These are phyloP conservation scores for Gallinago nigripennis DNA, from an alignment of 2,797 vertebrate genomes.

Conservation along the genomic window DNA sequence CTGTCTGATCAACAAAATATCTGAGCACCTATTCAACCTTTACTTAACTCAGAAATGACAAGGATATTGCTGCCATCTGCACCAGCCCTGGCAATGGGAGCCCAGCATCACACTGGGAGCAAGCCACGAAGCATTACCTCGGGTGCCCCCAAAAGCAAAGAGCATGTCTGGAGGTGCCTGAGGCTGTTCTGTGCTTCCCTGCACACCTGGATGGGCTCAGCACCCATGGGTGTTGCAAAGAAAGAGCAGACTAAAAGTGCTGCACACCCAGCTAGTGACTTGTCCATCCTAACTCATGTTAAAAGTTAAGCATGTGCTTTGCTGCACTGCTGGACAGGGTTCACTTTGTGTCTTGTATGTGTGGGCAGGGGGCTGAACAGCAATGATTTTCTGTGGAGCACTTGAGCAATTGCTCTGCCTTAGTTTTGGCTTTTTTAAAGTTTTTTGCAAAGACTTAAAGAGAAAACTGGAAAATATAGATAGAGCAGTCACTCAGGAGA, in stretches of 20 bases:
- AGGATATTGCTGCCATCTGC: neutral
- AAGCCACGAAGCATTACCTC: neutral
- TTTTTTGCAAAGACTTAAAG: neutral
- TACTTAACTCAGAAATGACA: neutral
- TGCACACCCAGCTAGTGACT: neutral
- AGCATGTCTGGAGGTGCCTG: neutral
- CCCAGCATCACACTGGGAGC: fast-evolving
- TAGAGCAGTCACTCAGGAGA: neutral
- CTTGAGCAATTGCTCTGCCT: neutral
- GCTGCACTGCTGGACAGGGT: neutral
- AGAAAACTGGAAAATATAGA: neutral
- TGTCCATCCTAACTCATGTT: fast-evolving
- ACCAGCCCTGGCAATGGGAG: neutral
- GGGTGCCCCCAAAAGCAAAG: neutral
- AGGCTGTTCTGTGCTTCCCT: neutral
- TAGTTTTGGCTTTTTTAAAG: neutral
- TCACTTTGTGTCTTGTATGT: neutral
- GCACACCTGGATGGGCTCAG: neutral
- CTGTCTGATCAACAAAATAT: neutral
- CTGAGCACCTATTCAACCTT: neutral
- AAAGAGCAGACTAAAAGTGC: neutral
- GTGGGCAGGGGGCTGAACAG: neutral
- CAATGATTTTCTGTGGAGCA: neutral
- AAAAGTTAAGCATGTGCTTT: neutral
- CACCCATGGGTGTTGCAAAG: neutral